Conservation (phyloP, 2,888 invertebrate species). For the Polymixis lichenea region DNA sequence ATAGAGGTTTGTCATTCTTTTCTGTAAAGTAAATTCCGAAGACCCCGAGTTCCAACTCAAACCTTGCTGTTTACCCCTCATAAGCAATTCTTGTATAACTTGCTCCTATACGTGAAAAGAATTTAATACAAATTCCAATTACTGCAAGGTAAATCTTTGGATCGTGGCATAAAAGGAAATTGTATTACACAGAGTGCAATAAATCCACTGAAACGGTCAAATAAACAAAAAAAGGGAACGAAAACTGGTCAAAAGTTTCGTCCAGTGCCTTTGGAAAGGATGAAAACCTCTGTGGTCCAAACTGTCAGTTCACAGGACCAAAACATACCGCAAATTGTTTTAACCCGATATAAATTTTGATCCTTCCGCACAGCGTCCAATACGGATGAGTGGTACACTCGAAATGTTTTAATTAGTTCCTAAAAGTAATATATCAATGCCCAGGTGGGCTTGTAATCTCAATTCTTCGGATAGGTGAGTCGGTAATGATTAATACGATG, state of each 20-base stretch:
- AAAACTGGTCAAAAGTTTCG: slow-evolving; percentile 46
- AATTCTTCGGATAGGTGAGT: slow-evolving; percentile 15
- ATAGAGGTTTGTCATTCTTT: background rate
- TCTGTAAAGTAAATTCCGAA: background rate
- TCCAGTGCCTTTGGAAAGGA: slow-evolving; percentile 35
- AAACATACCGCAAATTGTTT: slow-evolving; percentile 68
- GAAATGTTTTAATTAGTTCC: slow-evolving; percentile 61
- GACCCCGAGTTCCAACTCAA: background rate
- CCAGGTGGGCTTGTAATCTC: slow-evolving; percentile 25
- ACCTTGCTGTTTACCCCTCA: background rate
- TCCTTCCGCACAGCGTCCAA: slow-evolving; percentile 35
- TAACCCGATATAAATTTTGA: slow-evolving; percentile 57
- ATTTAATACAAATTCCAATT: slow-evolving; percentile 55
- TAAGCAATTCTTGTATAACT: slow-evolving; percentile 20
- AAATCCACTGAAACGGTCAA: slow-evolving; percentile 49
- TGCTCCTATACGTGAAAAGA: slow-evolving; percentile 13
- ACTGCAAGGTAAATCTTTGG: slow-evolving; percentile 50
- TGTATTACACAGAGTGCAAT: slow-evolving; percentile 52
- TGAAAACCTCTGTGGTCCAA: slow-evolving; percentile 62
- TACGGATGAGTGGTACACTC: slow-evolving; percentile 52
- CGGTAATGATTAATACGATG: slow-evolving; percentile 6
- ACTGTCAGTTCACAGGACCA: slow-evolving; percentile 60
- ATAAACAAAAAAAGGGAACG: slow-evolving; percentile 53
- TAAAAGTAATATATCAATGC: slow-evolving; percentile 45
- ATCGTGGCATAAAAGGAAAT: slow-evolving; percentile 47